These are phyloP conservation scores for Sipha flava DNA, from an alignment of 1,140 invertebrate species.

Conservation along the genomic window DNA sequence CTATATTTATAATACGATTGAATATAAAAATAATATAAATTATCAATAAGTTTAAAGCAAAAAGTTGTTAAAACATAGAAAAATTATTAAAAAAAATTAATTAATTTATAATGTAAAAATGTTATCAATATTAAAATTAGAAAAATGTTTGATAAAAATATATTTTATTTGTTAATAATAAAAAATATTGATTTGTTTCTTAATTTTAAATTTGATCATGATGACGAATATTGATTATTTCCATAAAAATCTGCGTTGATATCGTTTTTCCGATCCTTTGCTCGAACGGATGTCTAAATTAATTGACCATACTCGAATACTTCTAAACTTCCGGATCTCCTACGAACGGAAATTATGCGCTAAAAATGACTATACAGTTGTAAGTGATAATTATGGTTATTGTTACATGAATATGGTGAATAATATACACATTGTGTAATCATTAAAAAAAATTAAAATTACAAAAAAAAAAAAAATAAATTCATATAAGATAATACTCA, in stretches of 20 bases:
- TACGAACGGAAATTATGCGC: not conserved
- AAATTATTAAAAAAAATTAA: no score
- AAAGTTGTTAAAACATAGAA: no score
- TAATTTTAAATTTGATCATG: no score
- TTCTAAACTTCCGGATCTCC: not conserved
- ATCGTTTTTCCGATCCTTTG: not conserved
- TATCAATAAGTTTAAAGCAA: no score
- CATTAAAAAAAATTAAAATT: not conserved
- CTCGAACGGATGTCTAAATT: not conserved
- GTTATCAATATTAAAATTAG: no score
- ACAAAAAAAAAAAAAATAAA: not conserved
- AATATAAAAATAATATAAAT: no score
- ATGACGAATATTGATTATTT: not conserved
- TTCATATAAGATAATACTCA: not conserved
- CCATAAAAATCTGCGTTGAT: not conserved
- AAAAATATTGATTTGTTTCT: no score
- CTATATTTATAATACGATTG: no score
- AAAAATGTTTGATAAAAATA: no score
- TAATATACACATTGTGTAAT: not conserved
- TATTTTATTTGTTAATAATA: no score
- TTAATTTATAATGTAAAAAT: no score
- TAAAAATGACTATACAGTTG: not conserved
- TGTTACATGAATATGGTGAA: not conserved
- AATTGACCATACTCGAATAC: not conserved
- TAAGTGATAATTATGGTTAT: not conserved